phyloP scores from a whole-genome alignment of 1,140 invertebrate species.

The Musca domestica region DNA sequence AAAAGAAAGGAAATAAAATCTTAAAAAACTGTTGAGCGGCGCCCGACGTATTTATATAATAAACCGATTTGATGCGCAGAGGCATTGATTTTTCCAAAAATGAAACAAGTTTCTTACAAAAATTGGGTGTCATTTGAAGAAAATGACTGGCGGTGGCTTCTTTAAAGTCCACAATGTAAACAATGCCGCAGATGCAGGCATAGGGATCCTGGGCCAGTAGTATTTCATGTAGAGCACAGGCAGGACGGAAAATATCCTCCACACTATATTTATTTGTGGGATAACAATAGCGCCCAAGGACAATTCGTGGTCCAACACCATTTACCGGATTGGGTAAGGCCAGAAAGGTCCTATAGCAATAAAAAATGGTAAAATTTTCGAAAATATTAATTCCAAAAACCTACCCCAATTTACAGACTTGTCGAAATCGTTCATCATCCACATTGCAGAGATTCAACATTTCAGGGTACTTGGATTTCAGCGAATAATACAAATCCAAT shows the following conservation, averaged over 20 bases:
- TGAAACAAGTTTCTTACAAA: constrained; percentile 55
- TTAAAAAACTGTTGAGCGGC: constrained; percentile 57
- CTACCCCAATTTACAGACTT: constrained; percentile 57
- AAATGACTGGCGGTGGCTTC: constrained; percentile 53
- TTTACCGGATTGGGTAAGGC: constrained; percentile 49
- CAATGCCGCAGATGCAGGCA: constrained; percentile 54
- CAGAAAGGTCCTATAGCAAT: constrained; percentile 34
- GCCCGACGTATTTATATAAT: constrained; percentile 57
- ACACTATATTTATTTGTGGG: constrained; percentile 38
- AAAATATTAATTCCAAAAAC: neutral
- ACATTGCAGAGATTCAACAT: constrained; percentile 16
- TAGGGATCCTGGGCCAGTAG: constrained; percentile 54
- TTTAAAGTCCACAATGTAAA: constrained; percentile 55
- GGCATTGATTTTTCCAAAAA: constrained; percentile 58
- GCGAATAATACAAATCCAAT: constrained; percentile 54
- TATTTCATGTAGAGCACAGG: constrained; percentile 36
- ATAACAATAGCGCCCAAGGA: constrained; percentile 32
- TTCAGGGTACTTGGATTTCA: constrained; percentile 21
- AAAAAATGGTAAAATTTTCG: neutral
- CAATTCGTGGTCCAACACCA: constrained; percentile 35
- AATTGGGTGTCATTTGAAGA: constrained; percentile 54
- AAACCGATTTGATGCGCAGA: constrained; percentile 54
- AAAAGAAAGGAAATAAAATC: constrained; percentile 57
- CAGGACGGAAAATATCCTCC: constrained; percentile 34
- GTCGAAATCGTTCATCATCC: constrained; percentile 30